Evolutionary conservation across 1,140 invertebrate genomes (phyloP), one percentile per base, ranked within the genome.

Genomic region (Pseudomyrmex sp.): DNA sequence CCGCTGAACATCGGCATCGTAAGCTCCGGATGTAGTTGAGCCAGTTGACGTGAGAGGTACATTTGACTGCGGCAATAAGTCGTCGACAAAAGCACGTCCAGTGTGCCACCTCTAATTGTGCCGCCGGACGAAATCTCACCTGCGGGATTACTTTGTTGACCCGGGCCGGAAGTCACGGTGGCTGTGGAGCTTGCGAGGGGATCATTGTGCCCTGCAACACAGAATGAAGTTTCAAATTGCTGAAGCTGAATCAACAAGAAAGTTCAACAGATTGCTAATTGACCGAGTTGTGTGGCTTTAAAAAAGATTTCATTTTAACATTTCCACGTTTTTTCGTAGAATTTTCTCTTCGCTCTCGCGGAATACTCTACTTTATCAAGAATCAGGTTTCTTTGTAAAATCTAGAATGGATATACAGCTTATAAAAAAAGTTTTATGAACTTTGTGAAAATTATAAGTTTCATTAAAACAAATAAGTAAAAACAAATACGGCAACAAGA

Each of bases 1-100:
- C 98, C 98, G 92, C 98, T 99, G 95, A 99, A 99, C 96, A 99
- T 99, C 0, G 98, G 98, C 98, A 99, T 99, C 10, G 99, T 99
- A 0, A 99, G 95, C 91, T 99, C 98, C 0, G 99, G 98, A 93
- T 99, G 98, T 12, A 99, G 95, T 76, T 98, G 97, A 0, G 99
- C 97, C 82, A 99, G 94, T 91, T 99, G 98, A 76, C 97, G 96
- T 0, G 98, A 99, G 2, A 99, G 95, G 93, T 98, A 98, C 90
- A 98, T 96, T 94, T 99, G 98, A 54, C 98, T 98, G 52, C 98
- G 96, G 91, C 98, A 98, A 94, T 98, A 99, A 1, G 97, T 97
- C 1, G 96, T 97, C 44, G 97, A 97, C 35, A 99, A 95, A 46
- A 98, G 93, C 26, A 97, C 96, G 92, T 99, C 98, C 85, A 99